phyloP scores from a whole-genome alignment of 2,797 vertebrate genomes.

The Phalanger gymnotis region DNA sequence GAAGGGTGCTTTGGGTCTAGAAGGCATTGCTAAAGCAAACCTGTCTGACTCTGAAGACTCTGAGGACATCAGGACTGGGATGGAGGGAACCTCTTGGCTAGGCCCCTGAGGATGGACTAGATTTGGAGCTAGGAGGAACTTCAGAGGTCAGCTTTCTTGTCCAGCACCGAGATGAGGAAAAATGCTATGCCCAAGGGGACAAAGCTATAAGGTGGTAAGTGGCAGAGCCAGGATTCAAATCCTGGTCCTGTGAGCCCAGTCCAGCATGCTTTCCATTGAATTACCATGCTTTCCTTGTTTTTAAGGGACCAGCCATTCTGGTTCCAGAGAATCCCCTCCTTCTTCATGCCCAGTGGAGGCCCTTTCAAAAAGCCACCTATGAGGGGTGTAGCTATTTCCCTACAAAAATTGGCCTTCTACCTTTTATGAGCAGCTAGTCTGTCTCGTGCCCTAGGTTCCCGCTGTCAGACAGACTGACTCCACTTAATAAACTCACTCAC shows the following conservation, averaged over 20 bases:
- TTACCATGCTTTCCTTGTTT: background rate
- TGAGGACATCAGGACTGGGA: background rate
- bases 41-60: background rate
- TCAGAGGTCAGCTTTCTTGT: background rate
- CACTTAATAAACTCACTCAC: constrained; percentile 85
- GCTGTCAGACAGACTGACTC: constrained; percentile 86
- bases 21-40: background rate
- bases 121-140: background rate
- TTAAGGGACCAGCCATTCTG: background rate
- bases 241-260: background rate
- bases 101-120: background rate
- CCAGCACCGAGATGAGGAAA: background rate
- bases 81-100: background rate
- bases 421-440: constrained; percentile 77
- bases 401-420: constrained; percentile 63
- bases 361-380: constrained; percentile 76
- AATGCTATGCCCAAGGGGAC: background rate
- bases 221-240: background rate
- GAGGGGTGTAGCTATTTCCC: constrained; percentile 80
- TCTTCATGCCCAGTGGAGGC: background rate
- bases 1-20: background rate
- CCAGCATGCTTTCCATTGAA: too few relatives aligned
- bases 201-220: background rate
- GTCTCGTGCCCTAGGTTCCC: constrained; percentile 81
- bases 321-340: background rate